Base-by-base conservation (phyloP, 2,888 invertebrate genomes). In the Pemphredon lugubris region DNA sequence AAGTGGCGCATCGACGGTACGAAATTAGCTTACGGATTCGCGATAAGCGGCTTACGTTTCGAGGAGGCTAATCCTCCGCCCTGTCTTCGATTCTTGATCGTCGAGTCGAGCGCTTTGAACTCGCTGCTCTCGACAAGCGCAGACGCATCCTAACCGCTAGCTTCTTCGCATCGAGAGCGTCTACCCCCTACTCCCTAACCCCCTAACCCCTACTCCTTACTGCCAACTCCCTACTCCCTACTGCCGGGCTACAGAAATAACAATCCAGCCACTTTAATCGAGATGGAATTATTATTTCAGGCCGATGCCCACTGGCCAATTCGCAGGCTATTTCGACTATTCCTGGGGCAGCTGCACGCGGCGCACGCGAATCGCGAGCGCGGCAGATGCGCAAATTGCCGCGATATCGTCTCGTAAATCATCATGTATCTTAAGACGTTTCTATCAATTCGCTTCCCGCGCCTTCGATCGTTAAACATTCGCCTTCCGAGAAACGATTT, bases 21-120 rank as follows among this genome's bases (percentile, higher is more conserved):
- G 79, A 81, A 84, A 86, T 86, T 86, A 86, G 83, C 82, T 82
- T 82, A 76, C 67, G 78, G 83, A 83, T 81, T 86, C 78, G 72
- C 74, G 86, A 87, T 88, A 88, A 88, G 87, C 85, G 77, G 84
- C 81, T 84, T 83, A 77, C 81, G 67, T 63, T 71, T 65, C 69
- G 73, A 82, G 77, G 65, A 59, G 73, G 82, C 84, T 86, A 85
- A 87, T 86, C 85, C 82, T 26, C 26, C n/a, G 50, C 32, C 42
- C 42, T 58, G 81, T 79, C 83, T 83, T 86, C 84, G 83, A 87
- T 85, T 84, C 84, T 81, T 75, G 80, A 79, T 79, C 74, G 73
- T 63, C 67, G 69, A 16, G 26, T n/a, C n/a, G 40, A 47, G 60
- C 72, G 75, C 81, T 84, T 85, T 83, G 84, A 83, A 71, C 63